Base-by-base conservation (phyloP, 2,113 vertebrate genomes). In the Oryzias curvinotus region DNA sequence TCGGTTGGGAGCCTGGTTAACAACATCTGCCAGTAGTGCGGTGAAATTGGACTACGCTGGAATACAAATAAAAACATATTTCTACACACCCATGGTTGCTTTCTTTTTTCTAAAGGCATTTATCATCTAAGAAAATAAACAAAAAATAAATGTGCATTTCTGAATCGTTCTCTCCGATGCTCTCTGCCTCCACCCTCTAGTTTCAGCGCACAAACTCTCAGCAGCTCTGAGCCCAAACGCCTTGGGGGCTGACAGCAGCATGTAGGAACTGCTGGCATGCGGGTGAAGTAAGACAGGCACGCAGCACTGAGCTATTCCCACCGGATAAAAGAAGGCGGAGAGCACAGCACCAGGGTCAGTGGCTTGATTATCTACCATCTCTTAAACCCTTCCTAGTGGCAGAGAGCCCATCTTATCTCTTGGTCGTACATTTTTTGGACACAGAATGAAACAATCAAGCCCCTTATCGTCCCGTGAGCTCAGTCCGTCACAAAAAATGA, bases 321-420 rank as follows among this genome's bases (percentile, higher is more conserved):
- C 62, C 14, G 75, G 87, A 89, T 85, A 79, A 83, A 62, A 77
- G 78, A 73, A 82, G 76, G 62, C 62, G 64, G 46, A 56, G 71
- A 64, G 61, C 62, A n/a, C 26, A 57, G 80, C 57, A 57, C 78
- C 61, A 71, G 82, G 83, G 83, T 87, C 80, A 80, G 57, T 57
- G 68, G 57, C 79, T 80, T 58, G 41, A 85, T 88, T 80, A 88
- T 87, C 77, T 44, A 21, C 57, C 71, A 79, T 68, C 77, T 79
- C 81, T 63, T 68, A 77, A 75, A 77, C 68, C 73, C 65, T 75
- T 66, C 66, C 72, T 78, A 76, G 77, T 76, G 73, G 75, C 75
- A 10, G 23, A 63, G 63, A 66, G 71, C 62, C 75, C 75, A 47
- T 78, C 77, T 85, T 87, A 87, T 89, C 87, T 81, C 53, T 47